Evolutionary conservation across 2,113 vertebrate species (phyloP), one percentile per base, ranked within the genome.

Genomic region (Glareola pratincola): DNA sequence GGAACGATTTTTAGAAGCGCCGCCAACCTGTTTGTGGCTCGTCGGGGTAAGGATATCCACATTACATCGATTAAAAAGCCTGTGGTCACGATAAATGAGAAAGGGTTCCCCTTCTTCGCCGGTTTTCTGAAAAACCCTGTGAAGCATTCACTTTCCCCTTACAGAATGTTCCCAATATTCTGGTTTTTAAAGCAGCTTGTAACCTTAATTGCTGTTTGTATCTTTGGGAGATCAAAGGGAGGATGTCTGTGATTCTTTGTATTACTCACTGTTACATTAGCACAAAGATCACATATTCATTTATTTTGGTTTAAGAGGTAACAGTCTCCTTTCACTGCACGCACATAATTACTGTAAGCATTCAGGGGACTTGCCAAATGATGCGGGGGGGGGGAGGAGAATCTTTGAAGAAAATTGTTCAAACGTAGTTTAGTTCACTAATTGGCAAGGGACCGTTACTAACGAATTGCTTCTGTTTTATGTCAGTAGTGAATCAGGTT

Each of bases 401-500:
- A 96, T 94, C 96, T 97, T 96, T 95, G 95, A 96, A 97, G 95
- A 94, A 91, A 95, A 94, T 92, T 95, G 89, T 90, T 97, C 84
- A 91, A 94, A 96, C 73, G 72, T 94, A 86, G 91, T 97, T 97
- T 78, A 91, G 89, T 95, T 94, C 94, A 92, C 89, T 95, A 96
- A 96, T 92, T 95, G 89, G 91, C 86, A 94, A 54, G 95, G 92
- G 84, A 94, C 97, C 77, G 91, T 94, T 95, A 94, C 92, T 94
- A 96, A 95, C 91, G 88, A 97, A 94, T 91, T 6, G 66, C 96
- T 97, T 87, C 96, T 97, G 96, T 94, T 97, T 97, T 97, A 94
- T 95, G 96, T 92, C 96, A 94, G 96, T 50, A 85, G 84, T 97
- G 97, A 96, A 96, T 96, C 96, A 94, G 94, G 97, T 85, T 89